phyloP scores from a whole-genome alignment of 30 jellyfish, hydroid and myxozoan genomes.

The Rhopilema esculentum region DNA sequence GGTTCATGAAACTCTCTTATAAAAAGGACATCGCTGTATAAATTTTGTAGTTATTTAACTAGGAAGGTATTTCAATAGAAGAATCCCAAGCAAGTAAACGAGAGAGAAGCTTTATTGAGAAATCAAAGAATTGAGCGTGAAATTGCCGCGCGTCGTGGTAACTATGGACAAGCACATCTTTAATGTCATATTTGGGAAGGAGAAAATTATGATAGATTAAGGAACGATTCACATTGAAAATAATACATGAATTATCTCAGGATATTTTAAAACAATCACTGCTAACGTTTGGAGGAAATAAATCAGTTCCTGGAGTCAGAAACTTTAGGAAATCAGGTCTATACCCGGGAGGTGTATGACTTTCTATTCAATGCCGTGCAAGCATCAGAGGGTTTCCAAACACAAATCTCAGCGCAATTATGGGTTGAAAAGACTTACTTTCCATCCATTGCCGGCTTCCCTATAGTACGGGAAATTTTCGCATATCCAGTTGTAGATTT shows the following conservation, averaged over 20 bases:
- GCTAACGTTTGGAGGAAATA: too few species aligned
- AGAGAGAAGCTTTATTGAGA: not conserved
- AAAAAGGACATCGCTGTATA: too few species aligned
- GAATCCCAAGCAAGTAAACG: not conserved
- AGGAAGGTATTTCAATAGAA: not conserved
- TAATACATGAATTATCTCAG: too few species aligned
- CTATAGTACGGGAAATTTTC: conserved; percentile 92
- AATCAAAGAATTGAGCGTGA: not conserved
- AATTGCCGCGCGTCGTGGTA: not conserved
- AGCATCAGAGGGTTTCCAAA: not conserved
- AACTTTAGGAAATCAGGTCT: not conserved
- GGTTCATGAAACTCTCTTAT: too few species aligned
- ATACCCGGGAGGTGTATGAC: not conserved
- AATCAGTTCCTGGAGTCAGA: too few species aligned
- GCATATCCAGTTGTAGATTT: conserved; percentile 95
- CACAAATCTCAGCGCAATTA: not conserved
- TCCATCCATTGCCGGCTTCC: conserved; percentile 97
- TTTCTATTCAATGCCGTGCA: not conserved
- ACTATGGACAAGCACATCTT: not conserved
- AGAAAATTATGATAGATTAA: too few species aligned
- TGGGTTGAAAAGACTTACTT: conserved; percentile 62
- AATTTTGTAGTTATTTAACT: too few species aligned
- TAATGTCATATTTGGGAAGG: not conserved
- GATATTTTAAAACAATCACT: too few species aligned
- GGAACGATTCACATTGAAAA: too few species aligned